Evolutionary conservation across 2,113 vertebrate species (phyloP), one percentile per base, ranked within the genome.

Genomic region (Carlito syrichta): DNA sequence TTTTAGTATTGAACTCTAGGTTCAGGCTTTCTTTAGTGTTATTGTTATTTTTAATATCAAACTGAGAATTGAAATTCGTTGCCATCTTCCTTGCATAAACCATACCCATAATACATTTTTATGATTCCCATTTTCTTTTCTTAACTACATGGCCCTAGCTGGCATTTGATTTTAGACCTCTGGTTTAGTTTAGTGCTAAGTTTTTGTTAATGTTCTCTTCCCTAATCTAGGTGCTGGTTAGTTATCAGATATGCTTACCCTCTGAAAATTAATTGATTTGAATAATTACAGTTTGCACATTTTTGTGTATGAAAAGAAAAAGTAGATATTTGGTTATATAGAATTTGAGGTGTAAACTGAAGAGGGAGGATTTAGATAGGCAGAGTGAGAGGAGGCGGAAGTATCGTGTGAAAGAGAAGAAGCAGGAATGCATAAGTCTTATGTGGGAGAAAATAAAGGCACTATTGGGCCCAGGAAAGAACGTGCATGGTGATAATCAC

Each of bases 211-310:
- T 79, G 9, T 71, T 94, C n/a, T 54, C 43, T 92, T 90, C 62
- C 68, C n/a, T 83, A 35, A 71, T 43, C 20, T 68, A 40, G 40
- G 9, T 43, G 13, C 14, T 91, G 4, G 14, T 62, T 92, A 30
- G 14, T 62, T 92, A 30, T 11, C 77, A 58, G 60, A 25, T 66
- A 25, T 63, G 32, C 40, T 94, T 66, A 89, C 40, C 23, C 27
- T 82, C 38, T 76, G 27, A 48, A 85, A 93, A 91, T 95, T 85
- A 91, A 38, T 11, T 60, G 45, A 68, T 60, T 20, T 38, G 68
- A 35, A 85, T 71, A 78, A 88, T 84, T 79, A 38, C 0, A 35
- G n/a, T 35, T 50, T 81, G 22, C 68, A 13, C 40, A 71, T 63
- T 92, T 93, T 38, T 89, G 54, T 77, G 23, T 62, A 45, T 16